Conservation (phyloP, 2,113 vertebrate genomes). For the Festucalex cinctus region DNA sequence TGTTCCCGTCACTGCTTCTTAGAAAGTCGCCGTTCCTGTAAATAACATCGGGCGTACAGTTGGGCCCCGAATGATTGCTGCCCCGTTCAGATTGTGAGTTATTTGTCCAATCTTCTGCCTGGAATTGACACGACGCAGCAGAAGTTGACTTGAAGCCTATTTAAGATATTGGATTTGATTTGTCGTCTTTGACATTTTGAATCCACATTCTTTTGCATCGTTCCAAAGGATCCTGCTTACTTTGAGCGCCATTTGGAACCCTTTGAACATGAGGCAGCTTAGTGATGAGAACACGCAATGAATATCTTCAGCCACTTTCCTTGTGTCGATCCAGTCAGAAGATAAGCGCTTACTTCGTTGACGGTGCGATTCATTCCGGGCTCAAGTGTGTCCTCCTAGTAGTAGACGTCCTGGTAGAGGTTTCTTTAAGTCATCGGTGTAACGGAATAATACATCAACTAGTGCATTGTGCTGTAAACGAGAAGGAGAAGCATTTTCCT, state of each 20-base stretch:
- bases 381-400: not conserved
- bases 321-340: not conserved
- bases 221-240: not conserved
- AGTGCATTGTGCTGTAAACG: conserved; percentile 74
- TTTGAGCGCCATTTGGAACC: too few relatives aligned
- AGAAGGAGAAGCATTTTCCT: conserved; percentile 74
- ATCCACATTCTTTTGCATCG: not conserved
- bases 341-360: not conserved
- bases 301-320: not conserved
- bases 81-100: not conserved
- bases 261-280: too few relatives aligned
- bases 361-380: not conserved
- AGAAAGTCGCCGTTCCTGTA: conserved; percentile 72
- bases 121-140: conserved; percentile 46
- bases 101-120: not conserved
- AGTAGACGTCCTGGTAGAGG: conserved; percentile 46
- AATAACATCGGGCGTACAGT: conserved; percentile 63
- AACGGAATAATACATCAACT: conserved; percentile 63
- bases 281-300: not conserved
- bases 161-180: not conserved
- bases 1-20: conserved; percentile 73
- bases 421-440: conserved; percentile 71
- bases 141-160: not conserved
- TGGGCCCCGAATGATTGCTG: not conserved
- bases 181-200: not conserved